Evolutionary conservation across 2,797 vertebrate genomes (phyloP).

Genomic region (Rhodeus uyekii): DNA sequence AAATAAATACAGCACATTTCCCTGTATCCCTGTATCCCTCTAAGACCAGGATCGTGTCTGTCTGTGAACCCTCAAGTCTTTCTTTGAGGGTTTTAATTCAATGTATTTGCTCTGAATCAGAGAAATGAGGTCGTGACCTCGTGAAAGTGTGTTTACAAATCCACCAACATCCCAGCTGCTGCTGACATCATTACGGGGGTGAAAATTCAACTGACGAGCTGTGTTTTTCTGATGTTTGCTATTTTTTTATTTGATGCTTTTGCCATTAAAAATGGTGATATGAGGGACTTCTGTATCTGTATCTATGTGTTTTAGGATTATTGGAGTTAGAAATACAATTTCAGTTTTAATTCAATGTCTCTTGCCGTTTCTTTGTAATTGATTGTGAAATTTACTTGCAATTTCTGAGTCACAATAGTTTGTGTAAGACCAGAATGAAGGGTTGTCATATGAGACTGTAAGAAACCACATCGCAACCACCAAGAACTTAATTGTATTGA

Average conservation of each 20-base stretch:
- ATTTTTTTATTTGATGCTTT: background rate
- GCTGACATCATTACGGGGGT: slow-evolving; percentile 29
- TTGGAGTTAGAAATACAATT: too few relatives aligned
- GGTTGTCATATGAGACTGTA: background rate
- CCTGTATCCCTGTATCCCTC: too few relatives aligned
- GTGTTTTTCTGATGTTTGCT: background rate
- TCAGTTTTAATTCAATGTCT: background rate
- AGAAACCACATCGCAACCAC: background rate
- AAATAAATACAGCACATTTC: background rate
- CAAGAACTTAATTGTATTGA: too few relatives aligned
- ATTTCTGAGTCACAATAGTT: background rate
- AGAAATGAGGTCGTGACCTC: background rate
- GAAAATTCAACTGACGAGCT: too few relatives aligned
- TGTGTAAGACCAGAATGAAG: too few relatives aligned
- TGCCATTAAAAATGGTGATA: background rate
- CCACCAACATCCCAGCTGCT: slow-evolving; percentile 29
- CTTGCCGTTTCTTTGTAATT: background rate
- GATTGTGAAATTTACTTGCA: background rate
- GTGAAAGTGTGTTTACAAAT: slow-evolving; percentile 46
- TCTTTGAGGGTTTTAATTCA: too few relatives aligned
- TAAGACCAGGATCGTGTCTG: background rate
- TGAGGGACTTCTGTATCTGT: too few relatives aligned
- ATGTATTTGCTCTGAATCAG: background rate
- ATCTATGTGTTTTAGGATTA: too few relatives aligned
- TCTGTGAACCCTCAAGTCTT: background rate